Conservation (phyloP, 2,113 vertebrate species). For the Bufo bufo region DNA sequence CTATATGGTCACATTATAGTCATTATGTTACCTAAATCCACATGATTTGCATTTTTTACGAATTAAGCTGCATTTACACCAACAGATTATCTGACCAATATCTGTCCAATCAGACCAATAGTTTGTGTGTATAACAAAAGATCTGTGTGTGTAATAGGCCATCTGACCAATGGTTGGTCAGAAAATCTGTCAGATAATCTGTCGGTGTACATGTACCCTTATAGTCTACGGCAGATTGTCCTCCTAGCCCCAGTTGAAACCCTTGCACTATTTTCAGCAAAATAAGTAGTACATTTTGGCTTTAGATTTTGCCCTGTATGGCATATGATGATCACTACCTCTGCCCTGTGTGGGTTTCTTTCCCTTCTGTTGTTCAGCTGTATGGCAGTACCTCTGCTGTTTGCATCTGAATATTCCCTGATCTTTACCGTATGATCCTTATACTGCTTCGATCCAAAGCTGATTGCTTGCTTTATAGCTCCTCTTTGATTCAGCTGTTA, state of each 20-base stretch:
- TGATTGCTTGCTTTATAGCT: neutral
- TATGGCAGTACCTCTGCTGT: neutral
- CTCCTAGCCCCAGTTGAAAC: neutral
- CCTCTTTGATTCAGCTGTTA: neutral
- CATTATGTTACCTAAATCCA: neutral
- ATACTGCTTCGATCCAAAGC: neutral
- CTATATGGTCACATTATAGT: neutral
- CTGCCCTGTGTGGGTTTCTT: neutral
- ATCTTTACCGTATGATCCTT: neutral
- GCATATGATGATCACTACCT: neutral
- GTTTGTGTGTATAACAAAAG: too few relatives aligned
- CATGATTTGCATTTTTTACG: neutral
- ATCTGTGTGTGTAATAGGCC: too few relatives aligned
- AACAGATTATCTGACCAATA: too few relatives aligned
- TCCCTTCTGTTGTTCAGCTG: neutral
- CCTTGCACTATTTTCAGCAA: too few relatives aligned
- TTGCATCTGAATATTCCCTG: neutral
- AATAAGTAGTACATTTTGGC: neutral
- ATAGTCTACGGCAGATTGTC: neutral
- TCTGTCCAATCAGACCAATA: too few relatives aligned
- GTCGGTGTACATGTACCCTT: too few relatives aligned
- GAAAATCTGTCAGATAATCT: too few relatives aligned
- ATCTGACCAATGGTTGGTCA: too few relatives aligned
- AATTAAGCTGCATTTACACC: neutral
- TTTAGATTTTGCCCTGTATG: neutral